Evolutionary conservation across 1,140 invertebrate genomes (phyloP).

Genomic region (Drosophila arizonae): DNA sequence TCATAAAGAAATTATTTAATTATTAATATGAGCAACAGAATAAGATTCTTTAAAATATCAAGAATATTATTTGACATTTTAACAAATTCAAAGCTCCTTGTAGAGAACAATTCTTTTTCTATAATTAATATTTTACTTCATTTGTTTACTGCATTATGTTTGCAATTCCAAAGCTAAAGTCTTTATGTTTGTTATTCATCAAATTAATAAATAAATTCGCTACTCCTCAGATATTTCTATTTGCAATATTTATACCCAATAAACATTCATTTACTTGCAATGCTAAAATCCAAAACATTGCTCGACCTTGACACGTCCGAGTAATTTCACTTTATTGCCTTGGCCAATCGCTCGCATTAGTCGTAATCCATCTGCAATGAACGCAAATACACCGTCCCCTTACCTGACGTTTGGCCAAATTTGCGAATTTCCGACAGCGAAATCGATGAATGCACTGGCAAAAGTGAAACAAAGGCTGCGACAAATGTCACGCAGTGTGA

Average conservation of each 20-base stretch:
- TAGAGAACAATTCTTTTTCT: no score
- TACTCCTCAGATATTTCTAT: background rate
- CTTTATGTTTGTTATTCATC: background rate
- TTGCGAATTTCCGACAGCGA: constrained; percentile 70
- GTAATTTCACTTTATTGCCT: constrained; percentile 77
- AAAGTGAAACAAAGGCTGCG: constrained; percentile 11
- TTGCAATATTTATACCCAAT: background rate
- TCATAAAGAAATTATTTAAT: no score
- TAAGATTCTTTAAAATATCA: no score
- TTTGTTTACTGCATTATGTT: no score
- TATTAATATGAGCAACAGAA: no score
- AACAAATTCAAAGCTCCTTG: no score
- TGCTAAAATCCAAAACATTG: background rate
- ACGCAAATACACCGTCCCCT: constrained; percentile 27
- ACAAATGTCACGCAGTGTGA: constrained; percentile 41
- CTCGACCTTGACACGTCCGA: constrained; percentile 68
- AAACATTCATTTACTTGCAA: no score
- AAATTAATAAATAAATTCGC: no score
- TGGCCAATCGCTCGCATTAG: constrained; percentile 74
- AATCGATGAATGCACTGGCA: constrained; percentile 69
- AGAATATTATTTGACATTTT: no score
- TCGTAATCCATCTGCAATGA: constrained; percentile 74
- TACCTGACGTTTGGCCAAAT: constrained; percentile 70
- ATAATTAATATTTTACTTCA: no score
- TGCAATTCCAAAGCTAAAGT: no score